phyloP scores from a whole-genome alignment of 2,888 invertebrate species.

The Plebejus argus region DNA sequence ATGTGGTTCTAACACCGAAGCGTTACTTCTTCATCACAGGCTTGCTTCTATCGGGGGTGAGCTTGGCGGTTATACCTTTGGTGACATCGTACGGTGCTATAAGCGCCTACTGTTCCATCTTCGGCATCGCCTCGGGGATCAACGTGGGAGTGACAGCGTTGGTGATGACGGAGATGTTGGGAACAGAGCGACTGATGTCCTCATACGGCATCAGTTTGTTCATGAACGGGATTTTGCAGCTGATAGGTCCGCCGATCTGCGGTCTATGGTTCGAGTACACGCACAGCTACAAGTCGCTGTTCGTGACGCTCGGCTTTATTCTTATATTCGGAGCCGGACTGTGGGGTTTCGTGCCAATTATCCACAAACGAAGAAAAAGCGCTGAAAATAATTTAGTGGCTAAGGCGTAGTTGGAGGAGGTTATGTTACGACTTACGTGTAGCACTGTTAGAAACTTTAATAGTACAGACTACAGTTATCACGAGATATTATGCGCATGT shows the following conservation, averaged over 20 bases:
- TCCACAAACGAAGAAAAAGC: conserved; percentile 69
- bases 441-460: not conserved
- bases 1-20: conserved; percentile 87
- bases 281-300: conserved; percentile 85
- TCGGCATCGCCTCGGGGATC: conserved; percentile 91
- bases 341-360: conserved; percentile 89
- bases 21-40: conserved; percentile 92
- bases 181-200: conserved; percentile 90
- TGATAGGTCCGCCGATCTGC: conserved; percentile 92
- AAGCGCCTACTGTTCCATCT: conserved; percentile 86
- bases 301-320: conserved; percentile 87
- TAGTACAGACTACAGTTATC: not conserved
- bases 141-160: conserved; percentile 93
- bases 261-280: conserved; percentile 85
- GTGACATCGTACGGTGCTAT: conserved; percentile 83
- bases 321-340: conserved; percentile 86
- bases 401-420: conserved; percentile 53
- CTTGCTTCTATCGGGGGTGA: conserved; percentile 87
- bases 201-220: conserved; percentile 93
- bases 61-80: conserved; percentile 86
- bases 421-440: not conserved
- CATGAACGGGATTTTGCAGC: conserved; percentile 90
- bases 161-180: conserved; percentile 93
- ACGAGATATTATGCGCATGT: not conserved
- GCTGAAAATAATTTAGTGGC: conserved; percentile 44